These are phyloP conservation scores for Paratrypauchen microcephalus DNA, from an alignment of 2,797 vertebrate genomes.

Conservation along the genomic window DNA sequence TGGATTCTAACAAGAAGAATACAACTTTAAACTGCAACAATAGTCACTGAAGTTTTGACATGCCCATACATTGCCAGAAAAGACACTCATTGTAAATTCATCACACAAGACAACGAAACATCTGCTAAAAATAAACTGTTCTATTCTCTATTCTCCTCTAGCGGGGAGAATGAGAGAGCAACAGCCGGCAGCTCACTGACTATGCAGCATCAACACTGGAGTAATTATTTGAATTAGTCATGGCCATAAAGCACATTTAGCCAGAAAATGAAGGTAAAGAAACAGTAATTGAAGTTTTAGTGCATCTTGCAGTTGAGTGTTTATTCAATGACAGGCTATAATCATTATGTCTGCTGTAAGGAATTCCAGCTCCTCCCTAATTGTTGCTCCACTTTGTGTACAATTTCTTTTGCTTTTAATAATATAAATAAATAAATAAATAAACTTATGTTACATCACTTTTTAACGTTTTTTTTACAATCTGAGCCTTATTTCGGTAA, in stretches of 20 bases:
- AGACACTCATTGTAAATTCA: constrained; percentile 1
- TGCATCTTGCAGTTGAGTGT: constrained; percentile 16
- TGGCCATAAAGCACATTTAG: constrained; percentile 15
- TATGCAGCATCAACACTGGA: background rate
- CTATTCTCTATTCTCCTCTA: background rate
- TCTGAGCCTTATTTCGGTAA: no score
- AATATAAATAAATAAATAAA: no score
- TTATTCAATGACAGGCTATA: constrained; percentile 11
- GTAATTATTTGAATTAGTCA: constrained; percentile 16
- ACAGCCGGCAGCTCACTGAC: background rate
- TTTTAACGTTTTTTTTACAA: no score
- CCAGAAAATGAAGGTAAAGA: constrained; percentile 6
- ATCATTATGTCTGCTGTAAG: background rate
- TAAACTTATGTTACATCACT: no score
- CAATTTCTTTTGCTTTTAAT: background rate
- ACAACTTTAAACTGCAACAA: background rate
- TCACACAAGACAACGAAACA: constrained; percentile 4
- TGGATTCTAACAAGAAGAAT: background rate
- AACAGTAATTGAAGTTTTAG: constrained; percentile 25
- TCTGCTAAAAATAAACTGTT: constrained; percentile 7
- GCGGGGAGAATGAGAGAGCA: background rate
- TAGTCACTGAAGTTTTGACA: background rate
- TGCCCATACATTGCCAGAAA: background rate
- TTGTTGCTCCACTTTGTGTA: background rate
- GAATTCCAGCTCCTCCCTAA: no score